A percentile compares a stretch with the other conserved stretches of the same genome.
These are phyloP conservation scores for Tor tambroides DNA, from an alignment of 2,113 vertebrate genomes.

Conservation along the genomic window DNA sequence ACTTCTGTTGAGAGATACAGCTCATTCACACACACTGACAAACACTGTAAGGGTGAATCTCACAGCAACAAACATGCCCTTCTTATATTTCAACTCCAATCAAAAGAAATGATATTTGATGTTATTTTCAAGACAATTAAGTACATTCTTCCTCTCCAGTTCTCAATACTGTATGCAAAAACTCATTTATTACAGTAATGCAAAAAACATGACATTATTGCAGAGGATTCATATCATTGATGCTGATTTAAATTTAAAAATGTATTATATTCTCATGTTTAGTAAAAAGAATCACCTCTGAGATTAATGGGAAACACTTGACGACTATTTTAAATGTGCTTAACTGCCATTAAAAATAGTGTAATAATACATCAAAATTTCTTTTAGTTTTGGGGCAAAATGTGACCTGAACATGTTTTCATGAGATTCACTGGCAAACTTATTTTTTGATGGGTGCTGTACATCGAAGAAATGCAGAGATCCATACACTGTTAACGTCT, in stretches of 20 bases:
- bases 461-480: not conserved
- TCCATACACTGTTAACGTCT: not conserved
- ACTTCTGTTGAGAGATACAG: not conserved
- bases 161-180: not conserved
- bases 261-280: not conserved
- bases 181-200: not conserved
- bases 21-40: not conserved
- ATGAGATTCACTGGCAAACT: not conserved
- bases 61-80: not conserved
- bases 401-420: slow-evolving; percentile 5
- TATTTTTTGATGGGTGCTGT: not conserved
- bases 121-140: not conserved
- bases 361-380: too few relatives aligned
- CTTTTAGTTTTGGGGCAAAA: not conserved
- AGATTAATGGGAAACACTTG: not conserved
- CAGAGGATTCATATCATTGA: not conserved
- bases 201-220: not conserved
- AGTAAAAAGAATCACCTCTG: not conserved
- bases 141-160: not conserved
- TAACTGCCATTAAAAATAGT: not conserved
- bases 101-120: not conserved
- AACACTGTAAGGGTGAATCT: not conserved
- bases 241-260: not conserved
- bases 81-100: not conserved
- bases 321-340: not conserved